phyloP scores from a whole-genome alignment of 2,113 vertebrate genomes.

The Nettapus auritus region DNA sequence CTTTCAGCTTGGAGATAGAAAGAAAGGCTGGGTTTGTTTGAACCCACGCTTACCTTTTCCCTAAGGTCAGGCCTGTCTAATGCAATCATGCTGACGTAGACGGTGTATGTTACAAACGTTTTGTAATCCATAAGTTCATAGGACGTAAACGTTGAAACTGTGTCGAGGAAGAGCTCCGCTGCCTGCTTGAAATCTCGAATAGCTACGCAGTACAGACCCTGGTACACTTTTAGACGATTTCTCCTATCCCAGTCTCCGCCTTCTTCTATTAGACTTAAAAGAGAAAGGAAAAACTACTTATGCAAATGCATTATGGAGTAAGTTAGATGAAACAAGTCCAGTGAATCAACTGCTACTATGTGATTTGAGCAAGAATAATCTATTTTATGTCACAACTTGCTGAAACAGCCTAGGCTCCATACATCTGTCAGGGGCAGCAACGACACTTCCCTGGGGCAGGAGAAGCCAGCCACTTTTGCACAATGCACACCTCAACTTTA shows the following conservation, averaged over 20 bases:
- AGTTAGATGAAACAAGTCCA: background rate
- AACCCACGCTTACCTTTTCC: conserved; percentile 85
- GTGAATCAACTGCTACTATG: background rate
- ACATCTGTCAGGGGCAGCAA: background rate
- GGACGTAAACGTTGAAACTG: conserved; percentile 97
- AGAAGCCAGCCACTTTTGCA: background rate
- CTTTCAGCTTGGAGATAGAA: background rate
- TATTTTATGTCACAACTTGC: background rate
- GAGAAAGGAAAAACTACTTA: background rate
- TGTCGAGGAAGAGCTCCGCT: conserved; percentile 96
- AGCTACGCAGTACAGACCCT: conserved; percentile 96
- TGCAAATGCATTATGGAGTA: background rate
- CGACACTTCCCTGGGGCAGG: background rate
- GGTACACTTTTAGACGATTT: conserved; percentile 97
- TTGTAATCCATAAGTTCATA: conserved; percentile 99
- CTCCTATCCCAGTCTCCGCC: conserved; percentile 98
- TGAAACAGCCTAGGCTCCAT: background rate
- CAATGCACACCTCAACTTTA: background rate
- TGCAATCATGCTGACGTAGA: conserved; percentile 99
- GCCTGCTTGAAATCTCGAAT: conserved; percentile 98
- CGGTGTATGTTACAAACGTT: conserved; percentile 97
- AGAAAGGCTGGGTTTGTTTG: background rate
- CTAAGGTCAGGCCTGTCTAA: conserved; percentile 95
- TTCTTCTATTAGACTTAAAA: conserved; percentile 93
- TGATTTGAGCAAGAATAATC: background rate